Base-by-base conservation (phyloP, 2,888 invertebrate species). In the Netelia fuscicornis region DNA sequence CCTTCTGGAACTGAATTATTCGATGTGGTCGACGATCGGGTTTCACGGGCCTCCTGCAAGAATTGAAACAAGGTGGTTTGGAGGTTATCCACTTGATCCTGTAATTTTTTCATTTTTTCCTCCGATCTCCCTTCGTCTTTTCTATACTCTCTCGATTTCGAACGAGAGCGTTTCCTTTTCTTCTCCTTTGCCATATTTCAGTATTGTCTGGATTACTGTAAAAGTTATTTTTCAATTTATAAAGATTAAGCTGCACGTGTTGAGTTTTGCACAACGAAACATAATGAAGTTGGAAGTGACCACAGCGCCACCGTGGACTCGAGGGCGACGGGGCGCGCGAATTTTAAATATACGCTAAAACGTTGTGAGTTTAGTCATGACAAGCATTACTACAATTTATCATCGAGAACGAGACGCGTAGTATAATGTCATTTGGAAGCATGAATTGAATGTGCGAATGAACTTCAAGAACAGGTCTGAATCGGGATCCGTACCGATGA, bases 201-300 rank as follows among this genome's bases (percentile, higher is more conserved):
- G 3, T 30, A 0, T 30, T 70, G 68, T 68, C 74, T 54, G 74
- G 77, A 23, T 88, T 87, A 78, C 84, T 30, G 30, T 30, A 30
- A 30, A 3, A 5, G 30, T 30, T 30, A 30, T 54, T 52, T 1
- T 13, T 52, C 52, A 13, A 68, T 17, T 48, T 23, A 52, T 68
- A 68, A 56, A 52, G 52, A 11, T 52, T 52, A 52, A 1, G 52
- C 13, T 52, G 52, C 52, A 52, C 52, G 52, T 52, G 52, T 52
- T 52, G 52, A 5, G 30, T 30, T 30, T 30, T 30, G 30, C 2
- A 30, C 30, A 30, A 30, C 30, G 30, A 30, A 30, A 30, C 30
- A 3, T 30, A 30, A 30, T 30, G 30, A 30, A 30, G 30, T 30
- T 5, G 30, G 30, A 30, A 30, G 30, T 5, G 30, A 5, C 3